Percentiles rank a stretch among this genome's conserved stretches.
Conservation (phyloP, 1,140 invertebrate species). For the Cataglyphis hispanica region DNA sequence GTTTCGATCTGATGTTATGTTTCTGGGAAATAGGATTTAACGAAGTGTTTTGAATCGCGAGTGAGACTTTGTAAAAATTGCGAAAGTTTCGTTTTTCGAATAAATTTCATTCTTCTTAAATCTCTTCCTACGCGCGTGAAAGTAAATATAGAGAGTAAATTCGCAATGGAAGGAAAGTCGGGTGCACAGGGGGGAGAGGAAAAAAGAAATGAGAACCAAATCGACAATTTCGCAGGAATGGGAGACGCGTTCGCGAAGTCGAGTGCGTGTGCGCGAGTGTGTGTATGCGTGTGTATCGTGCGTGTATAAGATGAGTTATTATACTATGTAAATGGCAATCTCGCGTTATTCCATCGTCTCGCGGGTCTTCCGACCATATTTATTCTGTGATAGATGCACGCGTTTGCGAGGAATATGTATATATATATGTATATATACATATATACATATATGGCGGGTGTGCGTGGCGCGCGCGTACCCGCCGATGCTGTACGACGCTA, state of each 20-base stretch:
- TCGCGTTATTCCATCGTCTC: conserved; percentile 32
- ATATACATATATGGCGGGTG: background rate
- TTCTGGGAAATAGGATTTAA: background rate
- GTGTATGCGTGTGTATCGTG: background rate
- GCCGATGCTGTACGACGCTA: conserved; percentile 20
- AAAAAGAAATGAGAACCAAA: background rate
- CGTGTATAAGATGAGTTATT: background rate
- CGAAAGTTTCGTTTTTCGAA: no score
- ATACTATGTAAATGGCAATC: conserved; percentile 44
- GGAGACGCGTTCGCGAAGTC: background rate
- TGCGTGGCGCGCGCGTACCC: background rate
- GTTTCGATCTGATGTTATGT: background rate
- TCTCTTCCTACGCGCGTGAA: background rate
- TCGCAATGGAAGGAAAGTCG: background rate
- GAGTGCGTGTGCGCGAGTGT: background rate
- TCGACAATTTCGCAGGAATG: background rate
- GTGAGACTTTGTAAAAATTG: no score
- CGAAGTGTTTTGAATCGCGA: background rate
- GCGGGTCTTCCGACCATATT: conserved; percentile 67
- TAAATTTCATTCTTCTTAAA: no score
- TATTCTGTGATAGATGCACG: conserved; percentile 73
- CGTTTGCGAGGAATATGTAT: conserved; percentile 17
- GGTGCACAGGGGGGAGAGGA: background rate
- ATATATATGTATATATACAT: no score
- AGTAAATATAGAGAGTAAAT: background rate